These are phyloP conservation scores for Salvator merianae DNA, from an alignment of 2,113 vertebrate genomes.

Conservation along the genomic window DNA sequence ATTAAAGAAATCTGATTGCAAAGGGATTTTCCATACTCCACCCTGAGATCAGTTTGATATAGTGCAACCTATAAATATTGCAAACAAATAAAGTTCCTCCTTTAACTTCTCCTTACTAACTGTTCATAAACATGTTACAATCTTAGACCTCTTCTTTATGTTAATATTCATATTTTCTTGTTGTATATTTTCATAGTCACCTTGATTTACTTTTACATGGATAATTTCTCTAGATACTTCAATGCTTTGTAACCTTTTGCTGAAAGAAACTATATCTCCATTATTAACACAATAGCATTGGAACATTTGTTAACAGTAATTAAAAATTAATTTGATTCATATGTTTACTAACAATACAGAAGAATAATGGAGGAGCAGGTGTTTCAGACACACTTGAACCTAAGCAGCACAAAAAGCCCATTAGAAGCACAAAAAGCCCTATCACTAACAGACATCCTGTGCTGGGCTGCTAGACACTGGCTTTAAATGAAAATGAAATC, in stretches of 20 bases:
- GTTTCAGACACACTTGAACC: neutral
- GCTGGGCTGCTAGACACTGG: neutral
- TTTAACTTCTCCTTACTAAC: neutral
- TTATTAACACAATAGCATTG: neutral
- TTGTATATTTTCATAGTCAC: neutral
- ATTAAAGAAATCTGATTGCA: no score
- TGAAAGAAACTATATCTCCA: neutral
- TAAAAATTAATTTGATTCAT: neutral
- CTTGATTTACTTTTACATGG: neutral
- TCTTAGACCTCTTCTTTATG: neutral
- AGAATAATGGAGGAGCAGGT: neutral
- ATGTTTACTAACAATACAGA: neutral
- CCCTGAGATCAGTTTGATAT: no score
- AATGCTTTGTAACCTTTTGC: neutral
- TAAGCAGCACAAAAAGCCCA: neutral
- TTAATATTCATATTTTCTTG: neutral
- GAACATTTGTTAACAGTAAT: neutral
- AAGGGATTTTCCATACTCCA: no score
- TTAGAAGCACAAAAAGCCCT: neutral
- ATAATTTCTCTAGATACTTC: neutral
- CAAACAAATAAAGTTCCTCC: neutral
- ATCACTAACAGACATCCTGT: neutral
- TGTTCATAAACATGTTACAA: neutral
- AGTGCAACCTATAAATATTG: no score
- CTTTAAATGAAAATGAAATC: neutral